Conservation (phyloP, 1,140 invertebrate species). For the Centruroides vittatus region DNA sequence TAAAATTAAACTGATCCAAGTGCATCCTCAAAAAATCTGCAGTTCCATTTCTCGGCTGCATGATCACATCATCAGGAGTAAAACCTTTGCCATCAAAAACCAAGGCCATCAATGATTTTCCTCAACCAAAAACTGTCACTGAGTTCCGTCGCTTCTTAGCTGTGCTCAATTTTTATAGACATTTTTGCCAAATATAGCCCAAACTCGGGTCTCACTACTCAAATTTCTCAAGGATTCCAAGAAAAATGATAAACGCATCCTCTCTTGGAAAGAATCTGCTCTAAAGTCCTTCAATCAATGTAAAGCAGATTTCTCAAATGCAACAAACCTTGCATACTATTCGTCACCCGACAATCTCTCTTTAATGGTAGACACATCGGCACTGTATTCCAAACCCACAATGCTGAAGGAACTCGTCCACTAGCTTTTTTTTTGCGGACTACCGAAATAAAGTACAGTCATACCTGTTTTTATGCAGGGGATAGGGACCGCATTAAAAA, state of each 20-base stretch:
- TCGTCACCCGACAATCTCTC: too few relatives aligned
- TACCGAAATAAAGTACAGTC: background rate
- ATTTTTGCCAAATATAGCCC: constrained; percentile 20
- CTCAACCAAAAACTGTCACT: constrained; percentile 23
- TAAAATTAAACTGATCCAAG: background rate
- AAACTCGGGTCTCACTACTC: background rate
- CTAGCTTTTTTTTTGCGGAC: too few relatives aligned
- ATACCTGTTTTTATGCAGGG: background rate
- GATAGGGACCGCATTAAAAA: too few relatives aligned
- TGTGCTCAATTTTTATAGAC: constrained; percentile 28
- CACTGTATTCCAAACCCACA: too few relatives aligned
- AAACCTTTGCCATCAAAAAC: constrained; percentile 21
- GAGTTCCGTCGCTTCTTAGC: constrained; percentile 26
- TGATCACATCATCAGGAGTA: background rate
- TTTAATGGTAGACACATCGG: too few relatives aligned
- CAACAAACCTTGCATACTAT: background rate
- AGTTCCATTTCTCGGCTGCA: background rate
- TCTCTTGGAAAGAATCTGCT: background rate
- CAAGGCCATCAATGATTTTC: constrained; percentile 25
- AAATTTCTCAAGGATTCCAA: background rate
- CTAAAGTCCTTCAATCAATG: background rate
- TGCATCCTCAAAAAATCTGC: background rate
- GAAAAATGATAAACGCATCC: background rate
- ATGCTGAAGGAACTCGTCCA: too few relatives aligned
- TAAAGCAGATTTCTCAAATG: background rate